These are phyloP conservation scores for Cryptoprocta ferox DNA, from an alignment of 2,797 vertebrate genomes.

Conservation along the genomic window DNA sequence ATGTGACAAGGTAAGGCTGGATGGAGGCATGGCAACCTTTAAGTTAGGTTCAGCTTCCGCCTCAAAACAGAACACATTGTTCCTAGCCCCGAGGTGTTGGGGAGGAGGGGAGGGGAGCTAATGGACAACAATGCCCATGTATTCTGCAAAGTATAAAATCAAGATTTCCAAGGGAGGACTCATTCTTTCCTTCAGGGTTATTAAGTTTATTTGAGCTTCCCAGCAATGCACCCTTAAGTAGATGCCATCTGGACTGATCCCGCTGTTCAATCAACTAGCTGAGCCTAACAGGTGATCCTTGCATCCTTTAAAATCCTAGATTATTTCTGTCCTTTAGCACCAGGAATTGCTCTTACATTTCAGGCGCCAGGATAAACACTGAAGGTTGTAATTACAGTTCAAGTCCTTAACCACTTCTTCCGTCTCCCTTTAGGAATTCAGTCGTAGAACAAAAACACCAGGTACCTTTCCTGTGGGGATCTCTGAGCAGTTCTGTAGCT, in stretches of 20 bases:
- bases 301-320: not conserved
- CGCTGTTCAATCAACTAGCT: not conserved
- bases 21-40: not conserved
- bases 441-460: not conserved
- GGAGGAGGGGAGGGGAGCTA: not conserved
- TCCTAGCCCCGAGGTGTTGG: not conserved
- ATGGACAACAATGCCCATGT: not conserved
- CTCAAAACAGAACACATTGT: not conserved
- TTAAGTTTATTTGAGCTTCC: not conserved
- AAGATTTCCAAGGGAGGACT: not conserved
- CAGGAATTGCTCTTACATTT: constrained; percentile 3
- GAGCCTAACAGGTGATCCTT: not conserved
- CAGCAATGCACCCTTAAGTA: not conserved
- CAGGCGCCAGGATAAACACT: not conserved
- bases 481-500: not conserved
- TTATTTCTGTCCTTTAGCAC: not conserved
- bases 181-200: not conserved
- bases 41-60: not conserved
- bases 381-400: not conserved
- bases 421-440: constrained; percentile 22
- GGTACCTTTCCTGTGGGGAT: not conserved
- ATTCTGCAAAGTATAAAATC: not conserved
- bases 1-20: not conserved
- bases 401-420: not conserved
- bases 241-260: too few relatives aligned